phyloP scores from a whole-genome alignment of 37 sponge, comb jelly and placozoan genomes.

The Haliclona indistincta region DNA sequence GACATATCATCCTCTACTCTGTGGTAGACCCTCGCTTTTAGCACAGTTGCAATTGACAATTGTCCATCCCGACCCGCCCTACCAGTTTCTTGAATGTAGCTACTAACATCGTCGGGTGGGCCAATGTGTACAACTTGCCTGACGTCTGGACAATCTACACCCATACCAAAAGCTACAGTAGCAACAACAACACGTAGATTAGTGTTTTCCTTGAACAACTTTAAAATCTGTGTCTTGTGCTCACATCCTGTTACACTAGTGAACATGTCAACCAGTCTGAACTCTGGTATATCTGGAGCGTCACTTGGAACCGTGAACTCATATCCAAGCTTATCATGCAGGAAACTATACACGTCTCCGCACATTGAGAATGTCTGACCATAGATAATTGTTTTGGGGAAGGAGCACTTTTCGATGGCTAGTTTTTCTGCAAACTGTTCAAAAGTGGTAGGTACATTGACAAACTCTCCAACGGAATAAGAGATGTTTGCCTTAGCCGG shows the following conservation, averaged over 20 bases:
- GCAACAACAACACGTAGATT: constrained; percentile 14
- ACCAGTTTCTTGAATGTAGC: constrained; percentile 17
- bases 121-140: constrained; percentile 8
- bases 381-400: constrained; percentile 19
- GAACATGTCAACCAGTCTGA: constrained; percentile 38
- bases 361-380: constrained; percentile 18
- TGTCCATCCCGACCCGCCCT: constrained; percentile 23
- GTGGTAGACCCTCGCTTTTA: constrained; percentile 5
- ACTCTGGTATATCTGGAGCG: constrained; percentile 23
- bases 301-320: constrained; percentile 19
- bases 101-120: constrained; percentile 15
- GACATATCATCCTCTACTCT: constrained; percentile 15
- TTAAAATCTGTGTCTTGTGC: constrained; percentile 17
- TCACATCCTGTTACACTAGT: constrained; percentile 19
- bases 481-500: constrained; percentile 10
- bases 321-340: constrained; percentile 2
- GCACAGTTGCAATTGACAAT: constrained; percentile 1
- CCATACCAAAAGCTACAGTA: constrained; percentile 30
- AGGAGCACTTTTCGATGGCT: not conserved
- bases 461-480: constrained; percentile 1
- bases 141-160: constrained; percentile 23
- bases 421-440: not conserved
- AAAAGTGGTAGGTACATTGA: not conserved
- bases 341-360: constrained; percentile 18
- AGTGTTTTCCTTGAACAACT: constrained; percentile 21